A percentile compares a stretch with the other conserved stretches of the same genome.
These are phyloP conservation scores for Prietella phreatophila DNA, from an alignment of 2,113 vertebrate species.

Conservation along the genomic window DNA sequence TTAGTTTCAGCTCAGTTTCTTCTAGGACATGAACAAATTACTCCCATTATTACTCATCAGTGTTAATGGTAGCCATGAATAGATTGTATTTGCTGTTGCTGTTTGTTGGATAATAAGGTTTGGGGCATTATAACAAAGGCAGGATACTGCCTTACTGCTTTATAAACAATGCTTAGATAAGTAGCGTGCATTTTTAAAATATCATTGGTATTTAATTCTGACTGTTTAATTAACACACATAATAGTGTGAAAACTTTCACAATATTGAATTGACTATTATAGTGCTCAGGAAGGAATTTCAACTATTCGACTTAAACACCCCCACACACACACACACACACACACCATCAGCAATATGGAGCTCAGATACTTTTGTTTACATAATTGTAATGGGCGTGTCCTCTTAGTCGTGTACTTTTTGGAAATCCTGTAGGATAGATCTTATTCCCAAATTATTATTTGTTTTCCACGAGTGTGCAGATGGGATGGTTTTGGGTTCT, in stretches of 20 bases:
- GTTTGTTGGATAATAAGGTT: background rate
- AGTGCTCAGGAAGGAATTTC: background rate
- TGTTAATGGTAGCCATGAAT: background rate
- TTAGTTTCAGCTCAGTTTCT: slow-evolving; percentile 3
- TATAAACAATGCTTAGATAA: background rate
- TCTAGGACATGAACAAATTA: background rate
- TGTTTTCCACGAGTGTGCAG: background rate
- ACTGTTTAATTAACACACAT: background rate
- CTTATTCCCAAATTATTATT: background rate
- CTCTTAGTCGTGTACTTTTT: background rate
- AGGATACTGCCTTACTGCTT: background rate
- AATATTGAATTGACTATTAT: background rate
- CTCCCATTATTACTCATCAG: background rate
- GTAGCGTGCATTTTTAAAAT: background rate
- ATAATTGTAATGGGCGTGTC: background rate
- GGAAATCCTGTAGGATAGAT: background rate
- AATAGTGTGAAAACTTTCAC: background rate
- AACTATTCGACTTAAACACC: background rate
- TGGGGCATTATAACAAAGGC: background rate
- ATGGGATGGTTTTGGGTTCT: background rate
- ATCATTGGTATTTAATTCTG: background rate
- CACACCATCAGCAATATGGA: background rate
- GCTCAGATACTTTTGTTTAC: background rate
- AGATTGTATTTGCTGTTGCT: background rate
- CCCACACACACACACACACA: background rate